Evolutionary conservation across 2,888 invertebrate species (phyloP).

Genomic region (Auanema freiburgensis): DNA sequence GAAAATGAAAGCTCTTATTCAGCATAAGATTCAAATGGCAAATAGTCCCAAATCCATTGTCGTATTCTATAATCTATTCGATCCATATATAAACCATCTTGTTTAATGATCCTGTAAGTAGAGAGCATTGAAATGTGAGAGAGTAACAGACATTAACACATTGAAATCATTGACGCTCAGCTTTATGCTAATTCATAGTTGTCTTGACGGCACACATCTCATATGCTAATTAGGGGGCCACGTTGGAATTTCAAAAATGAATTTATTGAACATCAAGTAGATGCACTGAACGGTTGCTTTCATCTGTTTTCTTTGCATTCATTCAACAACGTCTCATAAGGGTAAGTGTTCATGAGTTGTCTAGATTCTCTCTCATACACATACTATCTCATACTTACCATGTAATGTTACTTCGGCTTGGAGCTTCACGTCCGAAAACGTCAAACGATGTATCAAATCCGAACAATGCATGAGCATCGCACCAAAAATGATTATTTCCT

Average conservation of each 20-base stretch:
- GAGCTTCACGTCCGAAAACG: conserved; percentile 43
- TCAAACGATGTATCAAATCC: conserved; percentile 40
- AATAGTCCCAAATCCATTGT: conserved; percentile 43
- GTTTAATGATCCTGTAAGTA: conserved; percentile 33
- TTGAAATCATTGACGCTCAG: no score
- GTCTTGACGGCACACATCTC: background rate
- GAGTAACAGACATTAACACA: no score
- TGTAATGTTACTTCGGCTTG: conserved; percentile 34
- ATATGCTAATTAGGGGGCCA: background rate
- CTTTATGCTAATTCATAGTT: background rate
- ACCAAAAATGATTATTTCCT: conserved; percentile 49
- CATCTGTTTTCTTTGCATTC: background rate
- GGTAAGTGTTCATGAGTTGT: background rate
- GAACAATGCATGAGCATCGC: conserved; percentile 46
- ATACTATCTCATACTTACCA: conserved; percentile 27
- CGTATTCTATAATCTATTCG: conserved; percentile 10
- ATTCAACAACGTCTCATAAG: background rate
- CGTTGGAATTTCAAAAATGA: background rate
- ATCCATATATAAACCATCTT: conserved; percentile 37
- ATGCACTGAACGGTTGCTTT: no score
- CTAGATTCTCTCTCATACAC: background rate
- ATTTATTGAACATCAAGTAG: no score
- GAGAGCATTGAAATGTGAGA: conserved; percentile 4
- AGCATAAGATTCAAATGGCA: conserved; percentile 36
- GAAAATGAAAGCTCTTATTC: conserved; percentile 9